phyloP scores from a whole-genome alignment of 2,888 invertebrate genomes.

The Orgyia antiqua region DNA sequence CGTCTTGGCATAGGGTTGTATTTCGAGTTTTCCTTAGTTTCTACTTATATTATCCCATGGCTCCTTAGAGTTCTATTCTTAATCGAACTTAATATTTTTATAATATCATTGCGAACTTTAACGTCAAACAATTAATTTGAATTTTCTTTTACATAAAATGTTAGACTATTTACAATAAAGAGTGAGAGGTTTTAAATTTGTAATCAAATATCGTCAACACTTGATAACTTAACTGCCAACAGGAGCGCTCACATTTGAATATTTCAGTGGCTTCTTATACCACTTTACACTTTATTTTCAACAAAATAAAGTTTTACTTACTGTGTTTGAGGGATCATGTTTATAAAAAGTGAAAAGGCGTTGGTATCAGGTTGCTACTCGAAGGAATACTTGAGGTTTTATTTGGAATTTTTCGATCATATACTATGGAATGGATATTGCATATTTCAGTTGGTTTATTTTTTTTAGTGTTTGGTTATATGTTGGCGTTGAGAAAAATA shows the following conservation, averaged over 20 bases:
- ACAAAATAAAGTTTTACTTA: constrained; percentile 5
- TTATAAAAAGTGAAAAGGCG: constrained; percentile 15
- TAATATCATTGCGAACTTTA: too few species aligned
- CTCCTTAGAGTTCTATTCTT: too few species aligned
- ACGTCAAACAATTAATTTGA: too few species aligned
- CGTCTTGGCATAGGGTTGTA: too few species aligned
- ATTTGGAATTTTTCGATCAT: constrained; percentile 9
- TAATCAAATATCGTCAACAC: constrained; percentile 13
- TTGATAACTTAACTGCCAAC: constrained; percentile 17
- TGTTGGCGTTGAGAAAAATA: too few species aligned
- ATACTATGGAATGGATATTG: constrained; percentile 5
- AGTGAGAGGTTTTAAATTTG: constrained; percentile 14
- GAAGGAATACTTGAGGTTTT: constrained; percentile 10
- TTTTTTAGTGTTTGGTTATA: too few species aligned
- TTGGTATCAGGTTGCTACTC: constrained; percentile 4
- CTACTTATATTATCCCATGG: too few species aligned
- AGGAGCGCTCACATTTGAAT: constrained; percentile 14
- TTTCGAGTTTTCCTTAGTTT: too few species aligned
- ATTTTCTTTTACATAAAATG: too few species aligned
- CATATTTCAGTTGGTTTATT: too few species aligned
- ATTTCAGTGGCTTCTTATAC: constrained; percentile 7
- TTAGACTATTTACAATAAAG: constrained; percentile 7
- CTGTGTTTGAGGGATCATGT: constrained; percentile 9
- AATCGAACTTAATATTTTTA: too few species aligned
- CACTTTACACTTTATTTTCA: constrained; percentile 3